These are phyloP conservation scores for Saguinus oedipus DNA, from an alignment of 2,797 vertebrate genomes.

Conservation along the genomic window DNA sequence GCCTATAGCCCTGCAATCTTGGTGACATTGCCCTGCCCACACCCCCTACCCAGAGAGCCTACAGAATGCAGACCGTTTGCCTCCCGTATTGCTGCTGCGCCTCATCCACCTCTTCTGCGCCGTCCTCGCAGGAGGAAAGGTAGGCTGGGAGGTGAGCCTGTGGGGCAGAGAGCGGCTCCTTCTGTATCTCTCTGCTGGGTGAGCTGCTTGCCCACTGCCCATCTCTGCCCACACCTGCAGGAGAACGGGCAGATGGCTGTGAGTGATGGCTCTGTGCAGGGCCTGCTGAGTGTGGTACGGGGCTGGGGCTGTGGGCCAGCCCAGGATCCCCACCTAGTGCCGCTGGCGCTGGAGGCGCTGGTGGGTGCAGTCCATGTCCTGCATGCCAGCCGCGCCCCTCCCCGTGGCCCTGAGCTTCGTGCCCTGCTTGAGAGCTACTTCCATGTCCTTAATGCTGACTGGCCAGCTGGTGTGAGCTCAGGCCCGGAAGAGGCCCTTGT, in stretches of 20 bases:
- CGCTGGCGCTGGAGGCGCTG: conserved; percentile 86
- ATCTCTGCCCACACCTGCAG: conserved; percentile 78
- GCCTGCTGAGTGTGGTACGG: conserved; percentile 90
- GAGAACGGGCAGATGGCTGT: conserved; percentile 91
- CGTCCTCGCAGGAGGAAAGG: conserved; percentile 93
- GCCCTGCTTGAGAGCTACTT: conserved; percentile 93
- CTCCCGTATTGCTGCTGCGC: conserved; percentile 87
- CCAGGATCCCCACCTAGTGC: conserved; percentile 81
- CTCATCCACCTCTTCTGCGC: conserved; percentile 94
- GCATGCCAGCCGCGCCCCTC: conserved; percentile 89
- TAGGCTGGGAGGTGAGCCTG: conserved; percentile 66
- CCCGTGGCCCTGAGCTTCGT: conserved; percentile 90
- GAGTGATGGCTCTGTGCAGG: conserved; percentile 87
- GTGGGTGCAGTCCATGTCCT: conserved; percentile 92
- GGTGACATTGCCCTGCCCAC: not conserved
- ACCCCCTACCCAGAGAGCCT: conserved; percentile 87
- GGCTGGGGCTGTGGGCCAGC: conserved; percentile 84
- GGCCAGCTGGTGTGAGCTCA: conserved; percentile 79
- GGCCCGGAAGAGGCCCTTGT: conserved; percentile 87
- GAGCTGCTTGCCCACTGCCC: not conserved
- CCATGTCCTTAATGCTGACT: conserved; percentile 93
- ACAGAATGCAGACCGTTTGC: conserved; percentile 85
- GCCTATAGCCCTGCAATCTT: not conserved
- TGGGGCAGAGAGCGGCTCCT: not conserved
- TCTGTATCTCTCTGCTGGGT: not conserved